phyloP scores from a whole-genome alignment of 2,797 vertebrate genomes.

The Sebastes wilsoni region DNA sequence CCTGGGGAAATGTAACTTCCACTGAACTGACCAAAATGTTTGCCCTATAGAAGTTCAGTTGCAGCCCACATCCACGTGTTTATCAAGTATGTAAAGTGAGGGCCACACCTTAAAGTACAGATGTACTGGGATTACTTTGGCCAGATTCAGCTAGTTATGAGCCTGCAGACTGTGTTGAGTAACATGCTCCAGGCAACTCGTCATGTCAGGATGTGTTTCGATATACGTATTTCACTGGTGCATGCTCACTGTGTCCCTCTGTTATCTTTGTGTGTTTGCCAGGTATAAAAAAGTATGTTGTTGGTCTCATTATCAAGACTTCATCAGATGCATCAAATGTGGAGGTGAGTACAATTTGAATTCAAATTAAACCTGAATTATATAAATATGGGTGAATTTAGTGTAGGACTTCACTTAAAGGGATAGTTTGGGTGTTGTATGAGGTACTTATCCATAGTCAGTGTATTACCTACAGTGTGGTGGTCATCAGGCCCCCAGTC shows the following conservation, averaged over 20 bases:
- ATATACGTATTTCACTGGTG: background rate
- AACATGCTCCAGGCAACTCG: conserved; percentile 36
- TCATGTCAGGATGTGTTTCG: conserved; percentile 47
- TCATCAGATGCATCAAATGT: conserved; percentile 96
- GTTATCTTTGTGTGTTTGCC: conserved; percentile 63
- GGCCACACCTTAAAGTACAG: background rate
- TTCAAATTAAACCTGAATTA: background rate
- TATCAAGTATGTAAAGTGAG: conserved; percentile 20
- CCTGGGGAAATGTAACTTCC: conserved; percentile 39
- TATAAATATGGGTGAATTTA: background rate
- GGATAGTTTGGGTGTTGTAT: no score
- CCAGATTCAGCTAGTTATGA: conserved; percentile 29
- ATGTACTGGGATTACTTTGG: conserved; percentile 20
- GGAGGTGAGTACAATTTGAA: conserved; percentile 86
- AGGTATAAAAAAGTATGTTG: conserved; percentile 99
- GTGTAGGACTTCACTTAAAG: background rate
- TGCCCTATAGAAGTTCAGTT: conserved; percentile 43
- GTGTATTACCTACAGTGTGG: no score
- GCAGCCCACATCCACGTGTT: conserved; percentile 6
- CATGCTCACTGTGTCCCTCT: conserved; percentile 13
- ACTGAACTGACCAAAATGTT: conserved; percentile 41
- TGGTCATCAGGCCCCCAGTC: no score
- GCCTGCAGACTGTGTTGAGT: conserved; percentile 35
- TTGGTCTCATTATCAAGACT: conserved; percentile 99
- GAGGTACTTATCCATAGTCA: no score